Conservation (phyloP, 2,113 vertebrate genomes). For the Neogobius melanostomus region DNA sequence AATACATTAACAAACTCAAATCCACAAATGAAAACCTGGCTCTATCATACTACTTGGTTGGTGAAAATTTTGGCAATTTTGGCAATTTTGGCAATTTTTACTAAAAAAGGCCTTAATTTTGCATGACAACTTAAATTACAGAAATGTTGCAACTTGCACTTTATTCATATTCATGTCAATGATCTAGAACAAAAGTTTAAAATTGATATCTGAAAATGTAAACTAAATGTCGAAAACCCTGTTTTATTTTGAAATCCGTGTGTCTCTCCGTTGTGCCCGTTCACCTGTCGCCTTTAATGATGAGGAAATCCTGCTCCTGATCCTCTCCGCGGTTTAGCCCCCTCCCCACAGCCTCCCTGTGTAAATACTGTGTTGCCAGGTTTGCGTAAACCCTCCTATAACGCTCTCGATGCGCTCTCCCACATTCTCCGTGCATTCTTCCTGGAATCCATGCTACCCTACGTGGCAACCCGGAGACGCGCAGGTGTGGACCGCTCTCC, state of each 20-base stretch:
- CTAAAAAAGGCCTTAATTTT: too few species aligned
- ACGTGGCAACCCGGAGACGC: conserved; percentile 16
- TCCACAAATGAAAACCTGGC: too few species aligned
- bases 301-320: not conserved
- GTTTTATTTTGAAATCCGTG: conserved; percentile 1
- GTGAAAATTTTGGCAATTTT: too few species aligned
- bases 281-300: conserved; percentile 28
- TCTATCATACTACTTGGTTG: too few species aligned
- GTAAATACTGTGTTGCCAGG: conserved; percentile 51
- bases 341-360: rapidly evolving
- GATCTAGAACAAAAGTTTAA: too few species aligned
- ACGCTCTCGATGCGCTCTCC: not conserved
- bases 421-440: not conserved
- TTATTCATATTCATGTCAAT: too few species aligned
- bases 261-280: not conserved
- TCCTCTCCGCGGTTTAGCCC: not conserved
- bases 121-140: too few species aligned
- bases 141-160: too few species aligned
- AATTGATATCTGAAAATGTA: too few species aligned
- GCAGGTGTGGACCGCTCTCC: conserved; percentile 18
- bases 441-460: not conserved
- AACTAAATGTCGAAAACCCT: too few species aligned
- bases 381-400: conserved; percentile 12
- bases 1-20: too few species aligned
- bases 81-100: too few species aligned